Conservation (phyloP, 2,113 vertebrate genomes). For the Percopsis transmontana region DNA sequence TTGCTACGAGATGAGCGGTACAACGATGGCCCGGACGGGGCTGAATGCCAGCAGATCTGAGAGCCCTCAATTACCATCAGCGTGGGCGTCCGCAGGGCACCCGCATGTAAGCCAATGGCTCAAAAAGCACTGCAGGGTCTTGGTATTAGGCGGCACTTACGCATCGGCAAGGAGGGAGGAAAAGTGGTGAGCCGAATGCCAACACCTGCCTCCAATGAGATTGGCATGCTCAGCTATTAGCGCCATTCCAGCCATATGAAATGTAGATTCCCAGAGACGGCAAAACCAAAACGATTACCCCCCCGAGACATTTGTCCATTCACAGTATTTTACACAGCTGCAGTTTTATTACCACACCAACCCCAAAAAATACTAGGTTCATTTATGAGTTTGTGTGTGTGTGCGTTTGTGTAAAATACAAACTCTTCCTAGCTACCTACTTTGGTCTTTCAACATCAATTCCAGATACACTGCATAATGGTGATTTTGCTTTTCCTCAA, state of each 20-base stretch:
- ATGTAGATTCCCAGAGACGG: slow-evolving; percentile 59
- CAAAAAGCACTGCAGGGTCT: slow-evolving; percentile 40
- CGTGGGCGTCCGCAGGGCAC: slow-evolving; percentile 49
- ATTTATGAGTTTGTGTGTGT: slow-evolving; percentile 7
- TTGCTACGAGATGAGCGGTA: slow-evolving; percentile 17
- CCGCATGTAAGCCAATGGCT: slow-evolving; percentile 59
- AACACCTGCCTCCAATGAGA: slow-evolving; percentile 70
- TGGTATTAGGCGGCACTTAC: slow-evolving; percentile 45
- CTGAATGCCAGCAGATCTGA: slow-evolving; percentile 54
- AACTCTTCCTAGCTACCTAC: too few species aligned
- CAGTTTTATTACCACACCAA: slow-evolving; percentile 1
- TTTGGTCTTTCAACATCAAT: slow-evolving; percentile 41
- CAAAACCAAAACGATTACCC: slow-evolving; percentile 58
- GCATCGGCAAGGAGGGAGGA: slow-evolving; percentile 36
- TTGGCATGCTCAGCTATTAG: slow-evolving; percentile 62
- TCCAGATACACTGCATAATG: slow-evolving; percentile 34
- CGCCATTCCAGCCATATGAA: slow-evolving; percentile 44
- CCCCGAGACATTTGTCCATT: slow-evolving; percentile 45
- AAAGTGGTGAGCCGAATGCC: slow-evolving; percentile 64
- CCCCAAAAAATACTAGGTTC: slow-evolving; percentile 6
- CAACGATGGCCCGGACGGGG: slow-evolving; percentile 8
- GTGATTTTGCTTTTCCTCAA: slow-evolving; percentile 51
- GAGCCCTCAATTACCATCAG: slow-evolving; percentile 66
- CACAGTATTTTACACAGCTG: slow-evolving; percentile 35
- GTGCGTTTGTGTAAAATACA: background rate